Evolutionary conservation across 2,797 vertebrate species (phyloP).

Genomic region (Rhadinocentrus ornatus): DNA sequence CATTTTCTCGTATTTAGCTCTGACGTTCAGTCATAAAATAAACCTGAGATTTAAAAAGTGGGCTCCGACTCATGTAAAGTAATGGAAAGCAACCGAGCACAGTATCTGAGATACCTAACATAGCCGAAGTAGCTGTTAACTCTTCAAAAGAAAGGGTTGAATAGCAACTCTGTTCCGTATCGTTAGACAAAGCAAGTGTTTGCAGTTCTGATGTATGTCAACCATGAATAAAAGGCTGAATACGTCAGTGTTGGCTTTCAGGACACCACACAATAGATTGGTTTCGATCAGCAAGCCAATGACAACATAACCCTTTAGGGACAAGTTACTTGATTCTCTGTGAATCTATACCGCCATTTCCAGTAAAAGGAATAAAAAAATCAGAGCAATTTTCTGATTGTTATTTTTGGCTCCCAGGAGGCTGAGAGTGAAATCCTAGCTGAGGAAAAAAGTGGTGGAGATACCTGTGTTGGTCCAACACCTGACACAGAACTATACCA

Average conservation of each 20-base stretch:
- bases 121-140: not conserved
- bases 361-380: not conserved
- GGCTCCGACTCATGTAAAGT: not conserved
- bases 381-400: not conserved
- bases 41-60: not conserved
- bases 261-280: not conserved
- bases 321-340: not conserved
- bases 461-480: constrained; percentile 26
- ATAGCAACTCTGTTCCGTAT: not conserved
- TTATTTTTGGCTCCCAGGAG: constrained; percentile 5
- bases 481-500: constrained; percentile 11
- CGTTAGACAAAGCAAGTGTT: not conserved
- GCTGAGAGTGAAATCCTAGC: constrained; percentile 11
- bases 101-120: constrained; percentile 14
- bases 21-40: not conserved
- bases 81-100: not conserved
- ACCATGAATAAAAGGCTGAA: constrained; percentile 12
- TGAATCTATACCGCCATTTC: not conserved
- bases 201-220: constrained; percentile 7
- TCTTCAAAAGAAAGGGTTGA: not conserved
- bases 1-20: not conserved
- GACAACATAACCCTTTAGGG: not conserved
- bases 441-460: constrained; percentile 8
- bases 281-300: constrained; percentile 14
- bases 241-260: constrained; percentile 24